Evolutionary conservation across 2,113 vertebrate species (phyloP).

Genomic region (Petaurus breviceps): DNA sequence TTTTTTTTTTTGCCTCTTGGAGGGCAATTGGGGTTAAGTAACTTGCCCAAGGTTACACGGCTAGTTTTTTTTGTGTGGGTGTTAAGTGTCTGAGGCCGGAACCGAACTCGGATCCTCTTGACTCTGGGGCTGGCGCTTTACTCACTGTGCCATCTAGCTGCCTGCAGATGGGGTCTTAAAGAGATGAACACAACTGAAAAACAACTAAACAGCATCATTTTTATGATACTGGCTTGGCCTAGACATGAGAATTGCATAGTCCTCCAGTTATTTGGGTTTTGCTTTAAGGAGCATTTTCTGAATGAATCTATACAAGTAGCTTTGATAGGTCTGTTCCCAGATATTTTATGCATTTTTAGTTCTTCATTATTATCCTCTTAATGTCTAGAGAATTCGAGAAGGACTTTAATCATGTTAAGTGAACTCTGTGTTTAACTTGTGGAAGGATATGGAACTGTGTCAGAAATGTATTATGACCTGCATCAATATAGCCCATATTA

Average conservation of each 20-base stretch:
- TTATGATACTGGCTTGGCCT: background rate
- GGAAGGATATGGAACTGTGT: background rate
- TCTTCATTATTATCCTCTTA: background rate
- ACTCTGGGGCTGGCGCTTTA: too few relatives aligned
- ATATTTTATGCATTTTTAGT: background rate
- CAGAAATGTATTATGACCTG: background rate
- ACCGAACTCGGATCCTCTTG: too few relatives aligned
- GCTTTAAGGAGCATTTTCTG: background rate
- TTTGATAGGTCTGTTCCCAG: background rate
- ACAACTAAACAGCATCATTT: background rate
- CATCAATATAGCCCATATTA: too few relatives aligned
- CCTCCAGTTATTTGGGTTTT: background rate
- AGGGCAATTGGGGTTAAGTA: too few relatives aligned
- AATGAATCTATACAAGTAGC: background rate
- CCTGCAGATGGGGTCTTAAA: too few relatives aligned
- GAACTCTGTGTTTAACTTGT: background rate
- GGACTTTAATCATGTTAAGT: background rate
- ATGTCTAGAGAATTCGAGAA: background rate
- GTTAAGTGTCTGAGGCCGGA: too few relatives aligned
- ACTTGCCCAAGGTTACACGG: too few relatives aligned
- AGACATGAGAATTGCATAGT: background rate
- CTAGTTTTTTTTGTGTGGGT: too few relatives aligned
- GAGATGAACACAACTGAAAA: too few relatives aligned
- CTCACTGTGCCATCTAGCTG: too few relatives aligned
- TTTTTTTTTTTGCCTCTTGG: too few relatives aligned